Conservation (phyloP, 2,888 invertebrate species). For the Chrysotoxum bicinctum region DNA sequence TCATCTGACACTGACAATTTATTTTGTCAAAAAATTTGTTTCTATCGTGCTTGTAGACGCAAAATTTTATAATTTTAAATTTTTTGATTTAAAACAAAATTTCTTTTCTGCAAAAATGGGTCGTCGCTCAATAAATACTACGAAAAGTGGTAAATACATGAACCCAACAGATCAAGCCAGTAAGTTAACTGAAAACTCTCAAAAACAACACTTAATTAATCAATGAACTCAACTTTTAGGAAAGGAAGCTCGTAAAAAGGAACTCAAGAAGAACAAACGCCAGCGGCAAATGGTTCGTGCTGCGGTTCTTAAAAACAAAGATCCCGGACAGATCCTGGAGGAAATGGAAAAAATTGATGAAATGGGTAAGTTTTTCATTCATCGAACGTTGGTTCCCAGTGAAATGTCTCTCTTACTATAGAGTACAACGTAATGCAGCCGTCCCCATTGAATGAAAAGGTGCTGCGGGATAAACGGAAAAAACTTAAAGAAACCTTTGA, state of each 20-base stretch:
- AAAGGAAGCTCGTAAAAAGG: slow-evolving; percentile 98
- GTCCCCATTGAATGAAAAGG: slow-evolving; percentile 97
- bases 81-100: neutral
- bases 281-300: slow-evolving; percentile 97
- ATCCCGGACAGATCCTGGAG: slow-evolving; percentile 95
- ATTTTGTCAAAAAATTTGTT: slow-evolving; percentile 11
- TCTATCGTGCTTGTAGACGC: slow-evolving; percentile 25
- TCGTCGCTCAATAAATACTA: slow-evolving; percentile 97
- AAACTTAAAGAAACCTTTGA: slow-evolving; percentile 97
- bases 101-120: slow-evolving; percentile 87
- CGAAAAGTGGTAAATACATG: slow-evolving; percentile 99
- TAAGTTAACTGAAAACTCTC: slow-evolving; percentile 83
- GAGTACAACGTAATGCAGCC: slow-evolving; percentile 97
- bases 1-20: too few relatives aligned
- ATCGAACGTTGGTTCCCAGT: neutral
- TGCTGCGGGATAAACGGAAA: slow-evolving; percentile 96
- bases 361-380: slow-evolving; percentile 88
- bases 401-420: slow-evolving; percentile 80
- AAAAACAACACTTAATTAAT: neutral
- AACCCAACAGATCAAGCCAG: slow-evolving; percentile 99
- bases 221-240: slow-evolving; percentile 83
- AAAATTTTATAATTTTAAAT: slow-evolving; percentile 23
- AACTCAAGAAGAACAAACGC: slow-evolving; percentile 98
- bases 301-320: slow-evolving; percentile 98
- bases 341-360: slow-evolving; percentile 99